A percentile compares a stretch with the other conserved stretches of the same genome.
These are phyloP conservation scores for Calephelis virginiensis DNA, from an alignment of 1,140 invertebrate species.

Conservation along the genomic window DNA sequence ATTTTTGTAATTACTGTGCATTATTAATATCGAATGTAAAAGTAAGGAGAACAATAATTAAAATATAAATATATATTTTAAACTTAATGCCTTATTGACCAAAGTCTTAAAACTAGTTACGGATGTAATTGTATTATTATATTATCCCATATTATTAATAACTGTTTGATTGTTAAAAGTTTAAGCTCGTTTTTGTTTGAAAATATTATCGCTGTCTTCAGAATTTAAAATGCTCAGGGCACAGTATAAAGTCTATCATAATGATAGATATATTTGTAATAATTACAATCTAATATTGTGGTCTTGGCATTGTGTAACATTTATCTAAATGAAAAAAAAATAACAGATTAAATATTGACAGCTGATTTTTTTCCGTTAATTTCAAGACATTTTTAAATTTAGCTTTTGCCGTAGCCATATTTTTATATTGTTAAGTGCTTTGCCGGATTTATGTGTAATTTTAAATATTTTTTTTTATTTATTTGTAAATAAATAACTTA, in stretches of 20 bases:
- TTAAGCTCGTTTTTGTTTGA: conserved; percentile 66
- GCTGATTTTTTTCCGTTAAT: too few species aligned
- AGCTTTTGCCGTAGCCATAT: too few species aligned
- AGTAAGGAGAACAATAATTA: conserved; percentile 77
- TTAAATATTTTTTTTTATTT: too few species aligned
- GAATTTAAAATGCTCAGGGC: conserved; percentile 2
- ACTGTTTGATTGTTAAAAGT: conserved; percentile 74
- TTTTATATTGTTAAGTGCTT: too few species aligned
- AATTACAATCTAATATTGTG: background rate
- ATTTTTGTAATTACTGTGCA: conserved; percentile 67
- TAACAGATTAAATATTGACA: too few species aligned
- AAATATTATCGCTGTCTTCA: conserved; percentile 63
- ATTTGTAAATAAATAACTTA: too few species aligned
- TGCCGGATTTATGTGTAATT: too few species aligned
- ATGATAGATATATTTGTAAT: background rate
- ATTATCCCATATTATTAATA: conserved; percentile 64
- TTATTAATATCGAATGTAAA: conserved; percentile 64
- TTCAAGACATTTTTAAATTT: too few species aligned
- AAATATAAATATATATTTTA: conserved; percentile 72
- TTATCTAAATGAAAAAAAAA: background rate
- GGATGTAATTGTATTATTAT: conserved; percentile 65
- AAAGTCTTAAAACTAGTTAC: conserved; percentile 77
- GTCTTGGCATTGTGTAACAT: conserved; percentile 1
- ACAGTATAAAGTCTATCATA: background rate
- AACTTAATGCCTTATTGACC: conserved; percentile 79